Conservation (phyloP, 1,140 invertebrate species). For the Pseudomyrmex flavicornis region DNA sequence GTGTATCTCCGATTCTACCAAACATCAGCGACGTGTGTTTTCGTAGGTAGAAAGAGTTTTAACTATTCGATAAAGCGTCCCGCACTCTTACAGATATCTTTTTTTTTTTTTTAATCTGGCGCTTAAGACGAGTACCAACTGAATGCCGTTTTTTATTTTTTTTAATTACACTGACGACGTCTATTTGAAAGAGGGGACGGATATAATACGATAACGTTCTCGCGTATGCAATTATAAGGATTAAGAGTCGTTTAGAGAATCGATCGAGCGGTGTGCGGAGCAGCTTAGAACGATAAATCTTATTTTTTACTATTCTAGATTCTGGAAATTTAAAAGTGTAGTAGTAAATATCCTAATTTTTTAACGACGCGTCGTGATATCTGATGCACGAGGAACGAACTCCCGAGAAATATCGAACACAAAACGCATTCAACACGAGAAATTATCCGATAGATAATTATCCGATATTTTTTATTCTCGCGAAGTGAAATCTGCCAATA, state of each 20-base stretch:
- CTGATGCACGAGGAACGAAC: conserved; percentile 8
- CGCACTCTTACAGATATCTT: conserved; percentile 81
- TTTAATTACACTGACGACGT: conserved; percentile 77
- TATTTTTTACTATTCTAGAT: conserved; percentile 24
- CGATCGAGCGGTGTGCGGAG: conserved; percentile 41
- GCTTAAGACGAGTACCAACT: conserved; percentile 82
- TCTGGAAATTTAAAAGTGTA: conserved; percentile 38
- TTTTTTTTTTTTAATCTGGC: conserved; percentile 62
- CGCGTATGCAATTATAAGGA: conserved; percentile 8
- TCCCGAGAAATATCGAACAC: background rate
- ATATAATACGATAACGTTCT: conserved; percentile 81
- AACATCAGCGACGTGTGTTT: conserved; percentile 59
- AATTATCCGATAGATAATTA: conserved; percentile 1
- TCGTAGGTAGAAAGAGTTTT: conserved; percentile 80
- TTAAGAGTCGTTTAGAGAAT: conserved; percentile 51
- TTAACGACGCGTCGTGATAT: conserved; percentile 33
- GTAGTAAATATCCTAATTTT: conserved; percentile 48
- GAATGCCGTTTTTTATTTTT: conserved; percentile 69
- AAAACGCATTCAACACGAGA: conserved; percentile 20
- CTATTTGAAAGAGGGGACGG: conserved; percentile 80
- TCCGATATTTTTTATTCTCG: conserved; percentile 28
- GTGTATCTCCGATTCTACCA: conserved; percentile 66
- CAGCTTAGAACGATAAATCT: conserved; percentile 43
- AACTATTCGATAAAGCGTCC: conserved; percentile 84
- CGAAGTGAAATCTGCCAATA: conserved; percentile 2